Evolutionary conservation across 2,113 vertebrate genomes (phyloP).

Genomic region (Urocolius indicus): DNA sequence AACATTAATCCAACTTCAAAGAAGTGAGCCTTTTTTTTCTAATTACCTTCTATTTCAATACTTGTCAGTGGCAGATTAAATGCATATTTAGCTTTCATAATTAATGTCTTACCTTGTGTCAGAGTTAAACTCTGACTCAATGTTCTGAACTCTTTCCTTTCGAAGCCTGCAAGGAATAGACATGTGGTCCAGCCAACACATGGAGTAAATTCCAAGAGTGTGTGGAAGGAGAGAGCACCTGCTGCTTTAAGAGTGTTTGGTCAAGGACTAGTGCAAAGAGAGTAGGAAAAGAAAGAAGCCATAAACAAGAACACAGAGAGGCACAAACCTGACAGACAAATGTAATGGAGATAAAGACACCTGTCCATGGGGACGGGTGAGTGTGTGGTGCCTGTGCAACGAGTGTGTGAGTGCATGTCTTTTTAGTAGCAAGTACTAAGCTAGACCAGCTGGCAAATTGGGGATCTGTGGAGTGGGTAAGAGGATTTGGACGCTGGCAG

Average conservation of each 20-base stretch:
- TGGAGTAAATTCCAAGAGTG: neutral
- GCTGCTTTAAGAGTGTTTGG: neutral
- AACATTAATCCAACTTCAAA: neutral
- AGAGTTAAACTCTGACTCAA: neutral
- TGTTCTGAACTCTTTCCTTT: neutral
- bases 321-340: neutral
- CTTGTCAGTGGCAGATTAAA: neutral
- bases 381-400: neutral
- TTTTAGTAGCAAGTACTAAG: neutral
- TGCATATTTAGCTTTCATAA: neutral
- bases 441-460: rapidly evolving
- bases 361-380: rapidly evolving
- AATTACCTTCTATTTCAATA: neutral
- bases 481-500: neutral
- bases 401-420: neutral
- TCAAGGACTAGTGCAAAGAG: neutral
- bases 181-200: neutral
- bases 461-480: rapidly evolving
- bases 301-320: neutral
- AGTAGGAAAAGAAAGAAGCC: neutral
- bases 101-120: neutral
- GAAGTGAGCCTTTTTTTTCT: neutral
- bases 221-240: neutral
- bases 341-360: neutral
- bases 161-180: neutral